phyloP scores from a whole-genome alignment of 2,888 invertebrate genomes.

The Coelopa pilipes region DNA sequence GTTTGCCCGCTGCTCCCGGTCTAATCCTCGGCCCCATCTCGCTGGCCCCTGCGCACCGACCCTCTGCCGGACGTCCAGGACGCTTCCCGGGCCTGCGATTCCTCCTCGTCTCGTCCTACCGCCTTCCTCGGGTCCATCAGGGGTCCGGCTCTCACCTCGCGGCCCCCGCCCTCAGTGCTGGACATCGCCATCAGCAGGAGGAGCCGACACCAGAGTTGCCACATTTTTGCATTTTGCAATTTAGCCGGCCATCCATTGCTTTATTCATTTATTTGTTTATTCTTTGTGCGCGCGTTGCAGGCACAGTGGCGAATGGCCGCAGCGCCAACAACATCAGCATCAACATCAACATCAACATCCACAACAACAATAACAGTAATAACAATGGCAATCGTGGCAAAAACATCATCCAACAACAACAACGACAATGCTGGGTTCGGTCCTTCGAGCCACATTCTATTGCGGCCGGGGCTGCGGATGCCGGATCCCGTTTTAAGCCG shows the following conservation, averaged over 20 bases:
- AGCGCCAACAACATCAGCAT: not conserved
- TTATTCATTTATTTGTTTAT: slow-evolving; percentile 25
- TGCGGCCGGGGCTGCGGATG: slow-evolving; percentile 26
- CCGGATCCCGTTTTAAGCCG: slow-evolving; percentile 24
- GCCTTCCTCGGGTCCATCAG: too few species aligned
- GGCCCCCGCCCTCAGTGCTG: too few species aligned
- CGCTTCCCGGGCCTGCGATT: too few species aligned
- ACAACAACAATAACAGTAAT: not conserved
- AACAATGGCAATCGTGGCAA: not conserved
- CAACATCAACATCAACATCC: not conserved
- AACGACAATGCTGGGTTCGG: not conserved
- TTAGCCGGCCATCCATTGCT: slow-evolving; percentile 20
- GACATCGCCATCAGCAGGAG: not conserved
- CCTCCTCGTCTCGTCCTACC: too few species aligned
- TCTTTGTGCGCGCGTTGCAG: not conserved
- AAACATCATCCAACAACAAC: too few species aligned
- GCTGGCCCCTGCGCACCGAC: too few species aligned
- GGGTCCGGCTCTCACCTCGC: too few species aligned
- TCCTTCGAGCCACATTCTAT: slow-evolving; percentile 27
- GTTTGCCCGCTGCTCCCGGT: too few species aligned
- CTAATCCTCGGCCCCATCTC: too few species aligned
- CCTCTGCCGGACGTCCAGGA: too few species aligned
- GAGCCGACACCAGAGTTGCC: slow-evolving; percentile 5
- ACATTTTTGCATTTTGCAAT: slow-evolving; percentile 29
- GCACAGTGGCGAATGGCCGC: not conserved